These are phyloP conservation scores for Nasonia giraulti DNA, from an alignment of 1,140 invertebrate species.

Conservation along the genomic window DNA sequence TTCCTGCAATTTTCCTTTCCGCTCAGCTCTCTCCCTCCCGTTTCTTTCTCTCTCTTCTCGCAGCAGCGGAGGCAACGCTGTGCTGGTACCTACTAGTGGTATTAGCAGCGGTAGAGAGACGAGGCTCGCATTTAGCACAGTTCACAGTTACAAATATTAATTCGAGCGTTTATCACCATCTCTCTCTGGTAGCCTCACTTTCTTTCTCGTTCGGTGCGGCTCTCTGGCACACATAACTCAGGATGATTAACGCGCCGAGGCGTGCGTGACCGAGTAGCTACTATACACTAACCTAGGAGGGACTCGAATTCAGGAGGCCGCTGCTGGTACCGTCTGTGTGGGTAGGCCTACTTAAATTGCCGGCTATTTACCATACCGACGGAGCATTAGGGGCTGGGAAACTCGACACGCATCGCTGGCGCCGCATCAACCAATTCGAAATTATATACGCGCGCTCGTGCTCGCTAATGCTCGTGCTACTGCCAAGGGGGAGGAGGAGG, in stretches of 20 bases:
- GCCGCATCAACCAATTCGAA: neutral
- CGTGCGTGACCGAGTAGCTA: slow-evolving; percentile 64
- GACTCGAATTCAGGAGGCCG: slow-evolving; percentile 6
- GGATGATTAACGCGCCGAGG: slow-evolving; percentile 67
- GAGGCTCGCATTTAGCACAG: slow-evolving; percentile 49
- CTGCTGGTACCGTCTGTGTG: neutral
- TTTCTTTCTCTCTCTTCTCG: neutral
- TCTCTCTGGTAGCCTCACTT: neutral
- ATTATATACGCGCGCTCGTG: neutral
- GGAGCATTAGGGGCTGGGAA: slow-evolving; percentile 12
- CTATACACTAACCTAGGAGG: slow-evolving; percentile 45
- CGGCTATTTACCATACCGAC: slow-evolving; percentile 15
- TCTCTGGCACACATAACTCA: slow-evolving; percentile 65
- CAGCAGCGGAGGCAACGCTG: neutral
- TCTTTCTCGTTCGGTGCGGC: slow-evolving; percentile 43
- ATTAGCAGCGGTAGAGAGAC: neutral
- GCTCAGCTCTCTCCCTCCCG: slow-evolving; percentile 37
- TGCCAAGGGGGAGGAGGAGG: too few species aligned
- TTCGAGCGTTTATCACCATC: slow-evolving; percentile 65
- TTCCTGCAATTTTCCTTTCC: slow-evolving; percentile 57
- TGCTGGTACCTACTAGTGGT: too few species aligned
- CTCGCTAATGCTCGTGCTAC: neutral
- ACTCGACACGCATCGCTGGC: slow-evolving; percentile 15
- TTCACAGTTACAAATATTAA: slow-evolving; percentile 66
- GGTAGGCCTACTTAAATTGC: slow-evolving; percentile 4